Conservation (phyloP, 2,113 vertebrate genomes). For the Callithrix jacchus region DNA sequence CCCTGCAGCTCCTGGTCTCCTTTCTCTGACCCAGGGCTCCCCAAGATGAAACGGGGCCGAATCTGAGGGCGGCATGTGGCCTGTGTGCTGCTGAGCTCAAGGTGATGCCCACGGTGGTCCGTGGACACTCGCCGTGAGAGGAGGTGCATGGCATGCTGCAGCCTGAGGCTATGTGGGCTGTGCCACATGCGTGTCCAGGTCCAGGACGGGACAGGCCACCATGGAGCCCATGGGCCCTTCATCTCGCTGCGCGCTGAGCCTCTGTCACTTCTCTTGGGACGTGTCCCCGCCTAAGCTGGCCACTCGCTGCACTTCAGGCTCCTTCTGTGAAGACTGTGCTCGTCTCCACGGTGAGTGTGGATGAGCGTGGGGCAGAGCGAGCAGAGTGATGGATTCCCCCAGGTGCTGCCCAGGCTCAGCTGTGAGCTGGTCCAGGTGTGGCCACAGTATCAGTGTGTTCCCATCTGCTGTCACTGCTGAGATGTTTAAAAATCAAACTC, state of each 20-base stretch:
- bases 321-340: background rate
- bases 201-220: background rate
- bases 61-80: background rate
- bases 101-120: background rate
- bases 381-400: fast-evolving
- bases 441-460: no score
- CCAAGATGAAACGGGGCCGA: fast-evolving
- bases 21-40: background rate
- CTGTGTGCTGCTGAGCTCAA: background rate
- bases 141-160: background rate
- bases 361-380: fast-evolving
- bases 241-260: background rate
- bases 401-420: background rate
- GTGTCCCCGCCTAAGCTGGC: background rate
- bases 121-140: background rate
- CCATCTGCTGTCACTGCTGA: fast-evolving
- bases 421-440: no score
- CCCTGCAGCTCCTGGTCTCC: fast-evolving
- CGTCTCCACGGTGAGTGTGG: background rate
- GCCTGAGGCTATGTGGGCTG: background rate
- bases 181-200: background rate
- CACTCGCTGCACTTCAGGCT: no score
- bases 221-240: no score
- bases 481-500: background rate
- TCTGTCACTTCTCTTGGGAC: background rate